Base-by-base conservation (phyloP, 2,797 vertebrate species). In the Mionectes olivaceus region DNA sequence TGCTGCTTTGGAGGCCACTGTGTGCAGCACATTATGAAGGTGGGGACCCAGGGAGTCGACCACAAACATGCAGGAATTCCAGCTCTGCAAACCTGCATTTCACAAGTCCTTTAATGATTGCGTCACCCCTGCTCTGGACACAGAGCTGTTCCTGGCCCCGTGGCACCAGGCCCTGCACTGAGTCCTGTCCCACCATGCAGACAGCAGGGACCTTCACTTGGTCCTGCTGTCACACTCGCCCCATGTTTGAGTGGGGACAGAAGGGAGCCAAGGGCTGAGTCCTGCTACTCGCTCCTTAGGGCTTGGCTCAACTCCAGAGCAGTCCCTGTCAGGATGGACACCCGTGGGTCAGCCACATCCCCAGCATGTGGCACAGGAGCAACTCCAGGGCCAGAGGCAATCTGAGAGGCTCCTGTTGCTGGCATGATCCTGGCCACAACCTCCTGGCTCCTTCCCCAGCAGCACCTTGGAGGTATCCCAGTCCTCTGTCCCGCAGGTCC, bases 71-170 rank as follows among this genome's bases (percentile, higher is more conserved):
- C 43, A 77, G 83, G 69, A 81, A 71, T 77, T 90, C 77, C 89
- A 81, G 89, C 87, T 81, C 77, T 18, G 65, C 85, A 63, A 56
- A 71, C 4, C 68, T 7, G 83, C 71, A 2, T 90, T 94, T 93
- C 35, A 9, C 89, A 90, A 95, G 61, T 86, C 69, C 81, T 96
- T 96, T 94, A 96, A 95, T 96, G 87, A 35, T 59, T 50, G 83
- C 0, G 2, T 70, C 94, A 90, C 60, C 5, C 6, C 30, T 3
- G 4, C 5, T 3, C 37, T 37, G 79, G 88, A 49, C 92, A 69
- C 6, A 2, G 75, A 85, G 63, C 79, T 82, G 88, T 55, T 60
- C 53, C 90, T 0, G 3, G 71, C 27, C 44, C 83, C 19, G 1
- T 2, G 41, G 67, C 79, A 57, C 81, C 2, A 0, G 7, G 84